Evolutionary conservation across 2,888 invertebrate species (phyloP).

Genomic region (Danaus chrysippus): DNA sequence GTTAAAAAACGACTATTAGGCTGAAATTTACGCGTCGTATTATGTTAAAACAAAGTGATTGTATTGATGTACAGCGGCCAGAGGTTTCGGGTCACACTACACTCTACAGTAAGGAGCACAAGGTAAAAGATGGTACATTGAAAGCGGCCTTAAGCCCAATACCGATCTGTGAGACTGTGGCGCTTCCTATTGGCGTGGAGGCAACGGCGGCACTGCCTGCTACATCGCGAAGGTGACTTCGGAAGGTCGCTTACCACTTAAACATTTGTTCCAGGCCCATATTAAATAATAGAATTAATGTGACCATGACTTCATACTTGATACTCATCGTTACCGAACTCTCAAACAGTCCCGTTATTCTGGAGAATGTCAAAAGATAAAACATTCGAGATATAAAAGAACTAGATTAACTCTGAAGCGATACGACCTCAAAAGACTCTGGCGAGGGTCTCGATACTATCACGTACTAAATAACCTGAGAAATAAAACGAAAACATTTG

Average conservation of each 20-base stretch:
- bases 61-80: constrained; percentile 36
- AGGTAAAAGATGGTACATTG: constrained; percentile 80
- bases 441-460: constrained; percentile 4
- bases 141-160: constrained; percentile 78
- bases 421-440: constrained; percentile 48
- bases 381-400: constrained; percentile 11
- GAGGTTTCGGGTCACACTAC: constrained; percentile 69
- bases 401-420: constrained; percentile 39
- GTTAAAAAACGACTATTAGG: not conserved
- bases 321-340: not conserved
- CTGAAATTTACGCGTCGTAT: not conserved
- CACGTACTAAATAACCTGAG: constrained; percentile 6
- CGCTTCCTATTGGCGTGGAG: constrained; percentile 77
- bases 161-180: constrained; percentile 70
- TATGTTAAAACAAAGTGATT: constrained; percentile 11
- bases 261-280: constrained; percentile 25
- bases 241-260: constrained; percentile 62
- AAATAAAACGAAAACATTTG: not conserved
- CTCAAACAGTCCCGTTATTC: not conserved
- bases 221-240: constrained; percentile 67
- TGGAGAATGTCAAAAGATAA: not conserved
- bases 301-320: not conserved
- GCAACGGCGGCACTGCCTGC: constrained; percentile 65
- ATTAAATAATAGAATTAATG: not conserved
- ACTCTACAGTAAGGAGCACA: constrained; percentile 73